Evolutionary conservation across 64 coral and sea anemone species (phyloP).

Genomic region (Pocillopora damicornis): DNA sequence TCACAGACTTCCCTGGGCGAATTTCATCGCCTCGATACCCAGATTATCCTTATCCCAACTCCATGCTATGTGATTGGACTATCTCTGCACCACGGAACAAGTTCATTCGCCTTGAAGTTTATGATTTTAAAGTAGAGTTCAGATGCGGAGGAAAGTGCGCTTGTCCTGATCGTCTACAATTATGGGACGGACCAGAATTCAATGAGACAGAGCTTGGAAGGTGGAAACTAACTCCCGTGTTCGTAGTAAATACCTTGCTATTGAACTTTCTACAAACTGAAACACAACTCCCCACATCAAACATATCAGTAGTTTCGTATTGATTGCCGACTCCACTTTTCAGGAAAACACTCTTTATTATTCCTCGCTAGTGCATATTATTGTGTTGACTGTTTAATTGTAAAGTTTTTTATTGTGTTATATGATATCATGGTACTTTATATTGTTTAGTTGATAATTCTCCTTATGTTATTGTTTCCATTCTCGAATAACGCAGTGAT

Average conservation of each 20-base stretch:
- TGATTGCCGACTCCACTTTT: neutral
- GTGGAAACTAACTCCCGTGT: neutral
- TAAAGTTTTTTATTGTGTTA: too few relatives aligned
- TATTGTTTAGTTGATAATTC: too few relatives aligned
- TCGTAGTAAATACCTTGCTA: neutral
- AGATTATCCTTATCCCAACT: conserved; percentile 47
- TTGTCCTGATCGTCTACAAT: conserved; percentile 28
- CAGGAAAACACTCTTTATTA: neutral
- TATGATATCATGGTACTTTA: too few relatives aligned
- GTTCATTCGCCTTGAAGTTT: conserved; percentile 45
- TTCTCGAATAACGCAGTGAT: neutral
- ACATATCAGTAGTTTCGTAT: too few relatives aligned
- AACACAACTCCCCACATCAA: too few relatives aligned
- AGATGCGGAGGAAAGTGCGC: conserved; percentile 11
- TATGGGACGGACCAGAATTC: conserved; percentile 60
- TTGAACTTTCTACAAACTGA: neutral
- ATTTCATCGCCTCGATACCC: conserved; percentile 59
- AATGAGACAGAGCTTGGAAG: conserved; percentile 60
- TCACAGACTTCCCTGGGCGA: conserved; percentile 6
- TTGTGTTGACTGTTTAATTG: too few relatives aligned
- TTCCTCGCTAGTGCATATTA: neutral
- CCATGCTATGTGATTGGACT: conserved; percentile 45
- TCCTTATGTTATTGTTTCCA: too few relatives aligned
- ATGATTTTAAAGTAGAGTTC: conserved; percentile 28
- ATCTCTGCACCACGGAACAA: conserved; percentile 25